Evolutionary conservation across 2,113 vertebrate species (phyloP), one percentile per base, ranked within the genome.

Genomic region (Perca schrenkii): DNA sequence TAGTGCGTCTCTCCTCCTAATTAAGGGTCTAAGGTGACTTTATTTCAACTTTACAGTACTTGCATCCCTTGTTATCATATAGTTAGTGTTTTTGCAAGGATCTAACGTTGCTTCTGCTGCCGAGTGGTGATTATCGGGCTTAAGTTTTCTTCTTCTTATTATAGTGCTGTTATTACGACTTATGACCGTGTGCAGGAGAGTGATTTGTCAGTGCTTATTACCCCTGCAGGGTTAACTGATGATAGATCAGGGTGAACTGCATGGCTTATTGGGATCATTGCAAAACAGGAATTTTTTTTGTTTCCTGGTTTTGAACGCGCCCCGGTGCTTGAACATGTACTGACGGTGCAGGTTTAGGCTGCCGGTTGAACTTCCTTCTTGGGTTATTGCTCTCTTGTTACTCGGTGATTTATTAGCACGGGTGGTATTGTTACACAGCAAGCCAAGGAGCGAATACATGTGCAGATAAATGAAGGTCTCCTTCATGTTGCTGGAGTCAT

Each of bases 261-360:
- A 36, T 11, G 40, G 7, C 1, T 11, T 36, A 0, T 49, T 0
- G 4, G 34, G 64, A n/a, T 40, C 40, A 40, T 22, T 63, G 34
- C 36, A 47, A 49, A 36, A 3, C 14, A 53, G 52, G 66, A 72
- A 34, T 46, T 72, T 0, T 34, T 16, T 16, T 4, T 60, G 71
- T 80, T 85, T 85, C 72, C 77, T 85, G 69, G 21, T 84, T 71
- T 0, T 34, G 13, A 19, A 65, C 58, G 36, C 43, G 73, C 52
- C 47, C 74, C 31, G 61, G 72, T 36, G 40, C 60, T 49, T 57
- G 68, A 43, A 60, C 73, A 17, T 22, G 79, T 22, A 14, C 62
- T 11, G 60, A 31, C 49, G 25, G 61, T 52, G 60, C 2, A 19
- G n/a, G 16, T 53, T 58, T 34, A 34, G 4, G 31, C 31, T 14